Evolutionary conservation across 30 jellyfish, hydroid and myxozoan genomes (phyloP).

Genomic region (Turritopsis rubra): DNA sequence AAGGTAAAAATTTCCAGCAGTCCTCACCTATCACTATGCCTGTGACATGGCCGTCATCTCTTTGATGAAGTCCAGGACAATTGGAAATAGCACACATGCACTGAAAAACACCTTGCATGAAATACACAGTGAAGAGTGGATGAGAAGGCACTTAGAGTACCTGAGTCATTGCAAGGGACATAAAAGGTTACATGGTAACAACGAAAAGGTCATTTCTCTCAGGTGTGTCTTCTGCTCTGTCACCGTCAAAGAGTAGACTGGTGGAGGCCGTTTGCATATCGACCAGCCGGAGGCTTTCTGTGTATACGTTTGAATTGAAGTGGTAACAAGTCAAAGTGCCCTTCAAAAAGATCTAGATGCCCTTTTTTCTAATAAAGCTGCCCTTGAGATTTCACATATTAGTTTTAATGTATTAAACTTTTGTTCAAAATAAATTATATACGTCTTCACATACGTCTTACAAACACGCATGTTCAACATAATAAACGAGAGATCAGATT

Average conservation of each 20-base stretch:
- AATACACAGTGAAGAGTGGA: conserved; percentile 37
- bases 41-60: conserved; percentile 40
- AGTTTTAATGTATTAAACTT: no score
- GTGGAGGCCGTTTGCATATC: conserved; percentile 32
- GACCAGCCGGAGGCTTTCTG: no score
- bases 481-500: no score
- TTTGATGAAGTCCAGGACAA: conserved; percentile 37
- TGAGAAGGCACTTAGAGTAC: conserved; percentile 26
- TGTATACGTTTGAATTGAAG: no score
- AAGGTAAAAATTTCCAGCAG: conserved; percentile 34
- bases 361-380: no score
- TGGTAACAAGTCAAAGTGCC: no score
- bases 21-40: conserved; percentile 43
- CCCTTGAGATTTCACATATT: no score
- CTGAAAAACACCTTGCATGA: conserved; percentile 31
- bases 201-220: conserved; percentile 25
- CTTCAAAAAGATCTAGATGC: no score
- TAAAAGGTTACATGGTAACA: neutral
- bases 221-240: conserved; percentile 21
- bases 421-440: no score
- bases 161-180: conserved; percentile 22
- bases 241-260: conserved; percentile 23
- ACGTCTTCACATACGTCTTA: no score
- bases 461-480: no score
- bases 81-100: conserved; percentile 46